Base-by-base conservation (phyloP, 2,888 invertebrate genomes). In the Melolontha melolontha region DNA sequence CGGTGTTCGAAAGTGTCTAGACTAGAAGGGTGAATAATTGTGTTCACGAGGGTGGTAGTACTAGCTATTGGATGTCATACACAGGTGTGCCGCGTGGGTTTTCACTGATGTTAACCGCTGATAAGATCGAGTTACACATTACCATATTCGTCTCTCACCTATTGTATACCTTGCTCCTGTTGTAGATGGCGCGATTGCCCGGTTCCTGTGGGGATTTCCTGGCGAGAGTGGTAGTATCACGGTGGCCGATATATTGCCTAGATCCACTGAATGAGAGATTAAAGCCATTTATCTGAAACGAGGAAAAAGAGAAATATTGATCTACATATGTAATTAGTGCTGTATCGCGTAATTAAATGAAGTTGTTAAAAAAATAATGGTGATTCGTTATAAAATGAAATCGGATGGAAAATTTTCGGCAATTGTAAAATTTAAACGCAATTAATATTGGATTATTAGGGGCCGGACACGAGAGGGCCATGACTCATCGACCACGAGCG, bases 61-160 rank as follows among this genome's bases (percentile, higher is more conserved):
- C 54, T 50, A 59, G 54, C 59, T 59, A 62, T 62, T 52, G 69
- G 62, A 65, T 69, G 65, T 69, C 55, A 54, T 69, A 69, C 34
- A 34, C 72, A 72, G 70, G 72, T 72, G 72, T 70, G 68, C 69
- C 67, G 68, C 69, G 72, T 73, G 70, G 72, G 72, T 66, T 70
- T 57, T 41, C 54, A 66, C 64, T 66, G 72, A 67, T 69, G 50
- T 51, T 66, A 57, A 47, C 59, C 47, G 34, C 16, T 62, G 62
- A 71, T 72, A 72, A 70, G 70, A 69, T 71, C 72, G 47, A 66
- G 70, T 73, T 73, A 71, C 72, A 70, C 71, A 70, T 72, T 70
- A 69, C 70, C 70, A 70, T 73, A 73, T 71, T 70, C 64, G 65
- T 70, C 57, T 68, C 57, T 64, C 69, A 59, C 42, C 65, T 59